Conservation (phyloP, 2,888 invertebrate species). For the Elysia crispata region DNA sequence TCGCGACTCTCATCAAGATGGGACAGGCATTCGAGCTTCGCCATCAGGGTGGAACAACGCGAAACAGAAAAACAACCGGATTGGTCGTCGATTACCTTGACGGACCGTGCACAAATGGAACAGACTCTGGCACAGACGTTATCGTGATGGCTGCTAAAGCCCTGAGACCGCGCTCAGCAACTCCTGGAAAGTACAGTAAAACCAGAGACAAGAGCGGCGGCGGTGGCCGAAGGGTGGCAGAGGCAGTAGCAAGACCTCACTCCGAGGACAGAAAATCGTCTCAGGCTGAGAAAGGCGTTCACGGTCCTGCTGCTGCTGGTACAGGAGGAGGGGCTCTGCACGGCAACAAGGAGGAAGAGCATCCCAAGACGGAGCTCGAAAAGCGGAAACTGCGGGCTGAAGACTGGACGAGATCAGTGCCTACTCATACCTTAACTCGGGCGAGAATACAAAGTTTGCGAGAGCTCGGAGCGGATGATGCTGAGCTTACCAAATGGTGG, state of each 20-base stretch:
- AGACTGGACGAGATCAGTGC: slow-evolving; percentile 48
- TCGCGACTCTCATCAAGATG: slow-evolving; percentile 34
- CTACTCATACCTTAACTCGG: slow-evolving; percentile 45
- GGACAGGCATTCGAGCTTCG: slow-evolving; percentile 48
- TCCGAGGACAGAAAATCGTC: slow-evolving; percentile 26
- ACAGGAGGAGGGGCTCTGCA: background rate
- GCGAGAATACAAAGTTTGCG: slow-evolving; percentile 47
- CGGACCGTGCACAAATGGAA: background rate
- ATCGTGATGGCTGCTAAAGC: slow-evolving; percentile 45
- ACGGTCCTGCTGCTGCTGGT: background rate
- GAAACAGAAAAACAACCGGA: too few species aligned
- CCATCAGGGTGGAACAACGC: slow-evolving; percentile 32
- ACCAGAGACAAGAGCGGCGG: background rate
- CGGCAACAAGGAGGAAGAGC: slow-evolving; percentile 15
- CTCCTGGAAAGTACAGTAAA: slow-evolving; percentile 34
- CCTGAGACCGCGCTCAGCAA: slow-evolving; percentile 43
- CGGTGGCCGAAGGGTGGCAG: background rate
- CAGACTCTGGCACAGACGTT: background rate
- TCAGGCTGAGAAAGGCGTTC: background rate
- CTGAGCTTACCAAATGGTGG: slow-evolving; percentile 50
- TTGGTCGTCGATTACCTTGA: too few species aligned
- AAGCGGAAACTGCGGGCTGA: slow-evolving; percentile 43
- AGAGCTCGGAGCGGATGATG: slow-evolving; percentile 48
- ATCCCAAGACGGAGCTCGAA: slow-evolving; percentile 47
- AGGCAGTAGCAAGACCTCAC: background rate